These are phyloP conservation scores for Sciurus niger DNA, from an alignment of 2,113 vertebrate genomes.

Conservation along the genomic window DNA sequence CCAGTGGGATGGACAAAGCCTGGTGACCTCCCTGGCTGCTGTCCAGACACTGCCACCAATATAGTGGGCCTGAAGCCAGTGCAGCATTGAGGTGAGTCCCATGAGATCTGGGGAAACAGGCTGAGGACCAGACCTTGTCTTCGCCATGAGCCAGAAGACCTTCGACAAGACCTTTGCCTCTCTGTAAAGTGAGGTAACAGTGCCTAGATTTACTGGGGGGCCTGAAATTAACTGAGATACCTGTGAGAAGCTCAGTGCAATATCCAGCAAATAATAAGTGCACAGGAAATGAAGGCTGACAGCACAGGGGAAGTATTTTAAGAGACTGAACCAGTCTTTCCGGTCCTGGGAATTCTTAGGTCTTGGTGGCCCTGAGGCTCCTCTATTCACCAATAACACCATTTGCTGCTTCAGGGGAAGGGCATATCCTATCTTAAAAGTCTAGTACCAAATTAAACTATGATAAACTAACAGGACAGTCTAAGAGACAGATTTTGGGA, in stretches of 20 bases:
- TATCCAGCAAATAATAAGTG: neutral
- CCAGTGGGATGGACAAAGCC: neutral
- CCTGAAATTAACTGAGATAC: neutral
- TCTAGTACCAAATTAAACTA: neutral
- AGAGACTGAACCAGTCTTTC: neutral
- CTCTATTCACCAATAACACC: neutral
- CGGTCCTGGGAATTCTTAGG: neutral
- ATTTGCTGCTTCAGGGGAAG: neutral
- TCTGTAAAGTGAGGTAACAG: neutral
- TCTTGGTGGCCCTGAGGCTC: neutral
- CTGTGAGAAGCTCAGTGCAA: neutral
- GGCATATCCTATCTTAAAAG: neutral
- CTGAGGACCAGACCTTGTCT: neutral
- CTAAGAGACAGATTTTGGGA: neutral
- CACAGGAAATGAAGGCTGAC: neutral
- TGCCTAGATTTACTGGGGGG: too few relatives aligned
- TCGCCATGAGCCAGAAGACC: neutral
- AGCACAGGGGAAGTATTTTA: neutral
- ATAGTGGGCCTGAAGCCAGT: neutral
- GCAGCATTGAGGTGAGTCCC: neutral
- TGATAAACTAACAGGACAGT: neutral
- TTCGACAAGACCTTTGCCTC: neutral
- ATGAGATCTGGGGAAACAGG: neutral
- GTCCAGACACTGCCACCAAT: neutral
- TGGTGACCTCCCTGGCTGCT: neutral